Evolutionary conservation across 2,113 vertebrate species (phyloP).

Genomic region (Apodemus speciosus): DNA sequence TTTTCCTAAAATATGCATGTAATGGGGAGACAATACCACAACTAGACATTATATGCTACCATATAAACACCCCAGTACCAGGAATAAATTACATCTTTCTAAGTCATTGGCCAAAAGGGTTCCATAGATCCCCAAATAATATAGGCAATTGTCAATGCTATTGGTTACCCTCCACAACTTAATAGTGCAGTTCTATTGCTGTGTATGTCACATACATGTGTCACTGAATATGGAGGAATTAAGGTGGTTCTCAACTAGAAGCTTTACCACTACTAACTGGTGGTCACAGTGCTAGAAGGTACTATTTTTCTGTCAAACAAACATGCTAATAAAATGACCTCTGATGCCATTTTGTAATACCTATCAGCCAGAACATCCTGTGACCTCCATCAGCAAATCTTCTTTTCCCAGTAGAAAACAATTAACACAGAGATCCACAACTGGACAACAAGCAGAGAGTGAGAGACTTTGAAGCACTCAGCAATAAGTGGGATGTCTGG

Average conservation of each 20-base stretch:
- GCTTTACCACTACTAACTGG: background rate
- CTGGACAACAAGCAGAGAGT: background rate
- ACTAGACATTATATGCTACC: background rate
- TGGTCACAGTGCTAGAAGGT: background rate
- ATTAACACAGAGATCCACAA: background rate
- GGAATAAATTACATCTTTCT: background rate
- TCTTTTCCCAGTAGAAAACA: background rate
- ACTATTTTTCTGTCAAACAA: background rate
- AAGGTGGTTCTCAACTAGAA: background rate
- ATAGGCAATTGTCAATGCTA: background rate
- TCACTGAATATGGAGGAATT: background rate
- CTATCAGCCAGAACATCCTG: background rate
- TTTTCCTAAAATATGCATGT: background rate
- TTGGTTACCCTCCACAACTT: background rate
- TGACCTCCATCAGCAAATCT: background rate
- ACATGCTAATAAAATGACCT: background rate
- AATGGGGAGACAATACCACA: background rate
- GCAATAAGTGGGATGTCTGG: background rate
- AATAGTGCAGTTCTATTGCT: background rate
- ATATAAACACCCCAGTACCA: background rate
- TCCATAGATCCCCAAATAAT: background rate
- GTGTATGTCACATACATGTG: background rate
- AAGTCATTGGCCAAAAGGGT: background rate
- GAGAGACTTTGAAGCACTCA: background rate
- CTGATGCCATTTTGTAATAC: background rate